A percentile compares a stretch with the other conserved stretches of the same genome.
phyloP scores from a whole-genome alignment of 1,140 invertebrate species.

The Lepidostoma basale region DNA sequence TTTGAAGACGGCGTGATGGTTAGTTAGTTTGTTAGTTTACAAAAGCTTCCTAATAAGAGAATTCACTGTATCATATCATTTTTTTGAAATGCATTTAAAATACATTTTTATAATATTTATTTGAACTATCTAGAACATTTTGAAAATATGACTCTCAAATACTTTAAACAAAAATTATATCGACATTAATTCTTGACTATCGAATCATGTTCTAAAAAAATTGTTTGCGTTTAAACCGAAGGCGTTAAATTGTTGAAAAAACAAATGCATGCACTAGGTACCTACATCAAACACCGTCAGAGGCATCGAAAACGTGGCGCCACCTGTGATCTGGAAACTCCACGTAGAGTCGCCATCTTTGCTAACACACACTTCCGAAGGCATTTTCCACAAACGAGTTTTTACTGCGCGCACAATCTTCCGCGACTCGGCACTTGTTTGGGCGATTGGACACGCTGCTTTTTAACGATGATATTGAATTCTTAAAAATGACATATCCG shows the following conservation, averaged over 20 bases:
- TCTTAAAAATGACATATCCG: not conserved
- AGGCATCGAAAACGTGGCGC: constrained; percentile 79
- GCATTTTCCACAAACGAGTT: constrained; percentile 30
- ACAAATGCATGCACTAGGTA: not conserved
- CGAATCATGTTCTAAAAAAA: not conserved
- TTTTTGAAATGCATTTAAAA: no score
- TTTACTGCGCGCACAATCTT: not conserved
- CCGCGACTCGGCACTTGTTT: no score
- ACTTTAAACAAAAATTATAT: not conserved
- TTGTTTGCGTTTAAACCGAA: not conserved
- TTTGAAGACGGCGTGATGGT: no score
- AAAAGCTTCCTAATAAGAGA: no score
- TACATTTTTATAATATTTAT: not conserved
- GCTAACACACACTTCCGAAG: constrained; percentile 39
- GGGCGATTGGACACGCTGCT: no score
- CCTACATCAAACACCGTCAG: constrained; percentile 80
- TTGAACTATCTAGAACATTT: not conserved
- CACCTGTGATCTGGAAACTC: constrained; percentile 86
- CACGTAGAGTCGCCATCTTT: constrained; percentile 56
- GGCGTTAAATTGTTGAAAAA: not conserved
- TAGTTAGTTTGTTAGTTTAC: no score
- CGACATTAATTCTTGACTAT: not conserved
- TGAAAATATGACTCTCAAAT: not conserved
- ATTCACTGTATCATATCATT: no score
- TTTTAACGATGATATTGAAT: no score